Percentiles rank a stretch among this genome's conserved stretches.
Conservation (phyloP, 1,140 invertebrate species). For the Notospermus geniculatus region DNA sequence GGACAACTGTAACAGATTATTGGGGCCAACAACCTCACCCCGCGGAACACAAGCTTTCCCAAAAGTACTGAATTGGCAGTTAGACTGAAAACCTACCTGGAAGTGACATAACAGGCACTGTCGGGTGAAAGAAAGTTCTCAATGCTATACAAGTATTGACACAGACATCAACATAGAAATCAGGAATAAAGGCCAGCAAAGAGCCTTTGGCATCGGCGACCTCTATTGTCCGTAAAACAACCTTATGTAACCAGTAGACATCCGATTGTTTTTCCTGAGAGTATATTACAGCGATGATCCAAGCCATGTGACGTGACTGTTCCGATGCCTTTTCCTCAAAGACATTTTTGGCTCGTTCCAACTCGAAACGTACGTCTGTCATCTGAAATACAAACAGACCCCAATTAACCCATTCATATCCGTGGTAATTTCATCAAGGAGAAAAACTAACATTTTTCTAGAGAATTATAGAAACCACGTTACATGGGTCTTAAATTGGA, state of each 20-base stretch:
- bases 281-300: conserved; percentile 60
- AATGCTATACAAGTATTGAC: conserved; percentile 66
- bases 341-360: conserved; percentile 57
- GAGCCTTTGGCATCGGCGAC: conserved; percentile 63
- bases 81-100: conserved; percentile 53
- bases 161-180: conserved; percentile 75
- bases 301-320: conserved; percentile 64
- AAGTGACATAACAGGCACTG: conserved; percentile 62
- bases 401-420: too few relatives aligned
- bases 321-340: conserved; percentile 63
- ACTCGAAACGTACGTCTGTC: conserved; percentile 53
- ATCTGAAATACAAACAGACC: conserved; percentile 33
- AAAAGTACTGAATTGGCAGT: too few relatives aligned
- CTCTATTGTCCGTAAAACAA: conserved; percentile 61
- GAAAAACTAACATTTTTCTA: too few relatives aligned
- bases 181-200: conserved; percentile 77
- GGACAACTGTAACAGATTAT: too few relatives aligned
- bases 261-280: conserved; percentile 62
- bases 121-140: conserved; percentile 66
- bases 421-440: too few relatives aligned
- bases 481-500: too few relatives aligned
- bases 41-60: background rate
- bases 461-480: too few relatives aligned
- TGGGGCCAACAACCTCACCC: background rate
- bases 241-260: conserved; percentile 63